A percentile compares a stretch with the other conserved stretches of the same genome.
Evolutionary conservation across 1,140 invertebrate species (phyloP).

Genomic region (Gonatopus flavifemur): DNA sequence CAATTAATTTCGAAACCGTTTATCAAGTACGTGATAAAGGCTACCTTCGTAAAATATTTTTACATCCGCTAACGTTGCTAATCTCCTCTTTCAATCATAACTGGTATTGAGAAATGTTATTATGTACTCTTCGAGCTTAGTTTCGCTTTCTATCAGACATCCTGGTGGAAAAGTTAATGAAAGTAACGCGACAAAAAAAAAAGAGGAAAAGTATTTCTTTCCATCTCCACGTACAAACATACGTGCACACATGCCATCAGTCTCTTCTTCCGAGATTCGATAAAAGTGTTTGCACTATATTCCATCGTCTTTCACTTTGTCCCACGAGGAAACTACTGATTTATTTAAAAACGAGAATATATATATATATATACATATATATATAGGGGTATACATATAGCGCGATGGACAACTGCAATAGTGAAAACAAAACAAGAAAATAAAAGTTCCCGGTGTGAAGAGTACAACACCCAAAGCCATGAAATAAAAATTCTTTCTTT

Average conservation of each 20-base stretch:
- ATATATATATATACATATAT: too few relatives aligned
- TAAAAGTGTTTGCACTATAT: constrained; percentile 15
- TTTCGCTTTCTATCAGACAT: not conserved
- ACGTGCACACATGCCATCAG: not conserved
- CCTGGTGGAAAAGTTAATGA: not conserved
- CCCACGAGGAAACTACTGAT: constrained; percentile 23
- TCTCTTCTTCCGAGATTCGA: constrained; percentile 16
- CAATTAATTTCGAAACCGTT: too few relatives aligned
- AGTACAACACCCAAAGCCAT: too few relatives aligned
- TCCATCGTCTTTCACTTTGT: constrained; percentile 2
- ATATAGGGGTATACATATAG: too few relatives aligned
- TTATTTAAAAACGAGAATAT: constrained; percentile 37
- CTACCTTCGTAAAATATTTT: not conserved
- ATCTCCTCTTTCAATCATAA: not conserved
- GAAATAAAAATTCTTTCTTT: too few relatives aligned
- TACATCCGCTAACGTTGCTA: not conserved
- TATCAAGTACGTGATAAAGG: too few relatives aligned
- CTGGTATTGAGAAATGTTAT: not conserved
- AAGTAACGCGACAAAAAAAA: not conserved
- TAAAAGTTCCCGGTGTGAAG: too few relatives aligned
- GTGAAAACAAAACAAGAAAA: too few relatives aligned
- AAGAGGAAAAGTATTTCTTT: not conserved
- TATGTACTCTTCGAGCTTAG: not conserved
- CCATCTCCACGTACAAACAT: not conserved
- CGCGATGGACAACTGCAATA: too few relatives aligned